Evolutionary conservation across 2,113 vertebrate genomes (phyloP), one percentile per base, ranked within the genome.

Genomic region (Orientallactaga bullata): DNA sequence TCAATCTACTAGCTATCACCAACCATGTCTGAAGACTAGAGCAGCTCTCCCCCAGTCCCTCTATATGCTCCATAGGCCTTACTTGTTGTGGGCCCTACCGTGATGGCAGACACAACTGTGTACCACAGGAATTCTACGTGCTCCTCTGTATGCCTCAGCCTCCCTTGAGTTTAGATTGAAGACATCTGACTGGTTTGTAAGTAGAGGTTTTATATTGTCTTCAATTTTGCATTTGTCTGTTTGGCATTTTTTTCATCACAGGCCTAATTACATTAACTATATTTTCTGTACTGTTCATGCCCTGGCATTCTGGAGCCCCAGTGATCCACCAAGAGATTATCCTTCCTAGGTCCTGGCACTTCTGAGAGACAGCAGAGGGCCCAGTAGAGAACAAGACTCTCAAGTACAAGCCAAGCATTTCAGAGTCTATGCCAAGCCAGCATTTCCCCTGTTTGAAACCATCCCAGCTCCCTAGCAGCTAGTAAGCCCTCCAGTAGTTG

Each of bases 141-240:
- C 8, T 58, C 15, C 1, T 3, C 23, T 65, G 23, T 15, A 0
- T 20, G 11, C 1, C 71, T n/a, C 65, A 42, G 3, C 55, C 0
- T 78, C 65, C 51, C 16, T 42, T 5, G 26, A 28, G 58, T 21
- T 77, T 26, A 78, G 28, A 42, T 0, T 37, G 5, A 16, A 39
- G 20, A 79, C 58, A 16, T 39, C 20, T 17, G 13, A 51, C 39
- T 11, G 26, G 6, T 3, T 74, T 66, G 39, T 47, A 47, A 20
- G 37, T 66, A 55, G 26, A 8, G 17, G 9, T n/a, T 60, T 28
- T 77, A 5, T 30, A 30, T 63, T 74, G 69, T 77, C 74, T 85
- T 21, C 58, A 35, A n/a, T 26, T 89, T 66, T 73, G 20, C 23
- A 2, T 24, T 15, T 89, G 24, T 55, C 55, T 55, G 55, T 55